A percentile compares a stretch with the other conserved stretches of the same genome.
Conservation (phyloP, 2,888 invertebrate species). For the Pristionchus arcanus region DNA sequence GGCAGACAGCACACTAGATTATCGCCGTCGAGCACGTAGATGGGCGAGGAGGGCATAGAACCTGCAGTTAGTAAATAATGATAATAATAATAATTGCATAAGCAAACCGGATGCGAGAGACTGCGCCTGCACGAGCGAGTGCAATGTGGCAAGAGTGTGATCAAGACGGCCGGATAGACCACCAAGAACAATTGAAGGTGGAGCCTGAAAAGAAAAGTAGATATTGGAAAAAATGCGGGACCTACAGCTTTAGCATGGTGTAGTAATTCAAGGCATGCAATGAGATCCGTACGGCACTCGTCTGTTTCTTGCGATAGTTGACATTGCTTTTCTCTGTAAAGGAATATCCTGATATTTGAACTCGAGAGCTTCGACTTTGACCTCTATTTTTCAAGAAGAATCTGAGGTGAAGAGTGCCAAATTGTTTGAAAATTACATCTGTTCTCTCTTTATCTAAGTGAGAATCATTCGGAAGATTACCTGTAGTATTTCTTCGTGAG, state of each 20-base stretch:
- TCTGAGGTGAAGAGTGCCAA: no score
- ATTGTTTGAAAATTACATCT: no score
- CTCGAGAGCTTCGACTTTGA: background rate
- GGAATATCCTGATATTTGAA: background rate
- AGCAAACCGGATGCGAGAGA: background rate
- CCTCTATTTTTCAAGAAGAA: no score
- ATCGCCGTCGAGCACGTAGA: constrained; percentile 60
- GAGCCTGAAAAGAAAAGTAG: constrained; percentile 53
- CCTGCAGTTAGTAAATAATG: background rate
- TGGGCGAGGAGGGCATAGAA: constrained; percentile 13
- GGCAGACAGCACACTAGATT: constrained; percentile 61
- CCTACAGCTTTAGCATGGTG: constrained; percentile 7
- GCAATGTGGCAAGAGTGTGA: constrained; percentile 62
- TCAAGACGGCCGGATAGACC: constrained; percentile 67
- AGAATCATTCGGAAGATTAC: background rate
- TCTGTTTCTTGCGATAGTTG: background rate
- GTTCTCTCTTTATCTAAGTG: no score
- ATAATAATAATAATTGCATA: background rate
- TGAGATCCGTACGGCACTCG: constrained; percentile 18
- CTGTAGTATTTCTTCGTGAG: constrained; percentile 34
- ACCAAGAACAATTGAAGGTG: constrained; percentile 60
- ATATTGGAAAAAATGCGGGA: background rate
- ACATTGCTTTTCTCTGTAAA: background rate
- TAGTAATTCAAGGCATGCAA: background rate
- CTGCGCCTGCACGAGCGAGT: constrained; percentile 59